phyloP scores from a whole-genome alignment of 1,140 invertebrate species.

The Geopemphigus sp. region DNA sequence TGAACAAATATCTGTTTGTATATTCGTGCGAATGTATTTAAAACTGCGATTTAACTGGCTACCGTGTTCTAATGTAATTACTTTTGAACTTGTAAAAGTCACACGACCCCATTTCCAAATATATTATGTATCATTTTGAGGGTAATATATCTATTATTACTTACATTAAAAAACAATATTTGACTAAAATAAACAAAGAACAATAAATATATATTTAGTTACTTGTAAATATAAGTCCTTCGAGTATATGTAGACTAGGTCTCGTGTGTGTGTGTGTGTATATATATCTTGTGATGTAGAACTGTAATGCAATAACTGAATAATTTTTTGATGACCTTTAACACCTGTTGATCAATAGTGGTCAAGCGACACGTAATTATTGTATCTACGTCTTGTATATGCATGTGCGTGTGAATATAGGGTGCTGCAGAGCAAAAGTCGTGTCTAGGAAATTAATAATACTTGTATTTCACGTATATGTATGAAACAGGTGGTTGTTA shows the following conservation, averaged over 20 bases:
- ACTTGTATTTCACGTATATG: background rate
- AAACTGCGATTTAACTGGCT: no score
- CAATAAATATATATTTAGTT: no score
- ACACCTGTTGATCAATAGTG: slow-evolving; percentile 28
- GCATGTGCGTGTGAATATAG: slow-evolving; percentile 25
- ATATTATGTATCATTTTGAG: no score
- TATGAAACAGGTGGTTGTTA: slow-evolving; percentile 35
- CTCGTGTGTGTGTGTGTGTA: background rate
- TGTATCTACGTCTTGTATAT: background rate
- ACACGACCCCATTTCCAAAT: no score
- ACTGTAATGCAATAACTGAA: slow-evolving; percentile 20
- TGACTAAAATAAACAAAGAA: no score
- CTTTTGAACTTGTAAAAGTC: no score
- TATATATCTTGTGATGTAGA: background rate
- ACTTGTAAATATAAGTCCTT: background rate
- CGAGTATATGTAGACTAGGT: background rate
- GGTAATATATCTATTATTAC: no score
- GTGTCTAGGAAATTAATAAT: slow-evolving; percentile 32
- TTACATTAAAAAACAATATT: no score
- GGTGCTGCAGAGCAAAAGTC: slow-evolving; percentile 28
- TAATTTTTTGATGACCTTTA: slow-evolving; percentile 29
- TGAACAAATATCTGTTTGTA: no score
- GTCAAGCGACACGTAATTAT: slow-evolving; percentile 33
- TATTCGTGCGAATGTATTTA: no score
- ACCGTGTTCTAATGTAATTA: no score